Evolutionary conservation across 1,140 invertebrate species (phyloP).

Genomic region (Ips typographus): DNA sequence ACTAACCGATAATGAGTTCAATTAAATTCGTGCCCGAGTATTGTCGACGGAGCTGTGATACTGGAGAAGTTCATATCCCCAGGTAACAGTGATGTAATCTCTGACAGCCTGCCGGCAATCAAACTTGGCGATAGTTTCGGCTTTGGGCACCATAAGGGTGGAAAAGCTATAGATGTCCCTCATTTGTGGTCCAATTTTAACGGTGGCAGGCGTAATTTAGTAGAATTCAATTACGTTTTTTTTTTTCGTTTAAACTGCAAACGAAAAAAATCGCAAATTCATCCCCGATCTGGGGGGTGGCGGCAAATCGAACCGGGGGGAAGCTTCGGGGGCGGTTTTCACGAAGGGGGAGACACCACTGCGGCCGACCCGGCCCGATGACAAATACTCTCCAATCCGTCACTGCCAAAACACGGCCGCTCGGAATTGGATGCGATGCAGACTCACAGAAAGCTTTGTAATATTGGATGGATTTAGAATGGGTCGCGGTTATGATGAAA

Average conservation of each 20-base stretch:
- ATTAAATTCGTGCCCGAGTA: slow-evolving; percentile 39
- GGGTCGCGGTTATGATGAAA: slow-evolving; percentile 33
- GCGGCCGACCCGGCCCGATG: slow-evolving; percentile 52
- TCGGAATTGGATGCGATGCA: slow-evolving; percentile 54
- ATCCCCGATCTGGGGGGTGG: too few species aligned
- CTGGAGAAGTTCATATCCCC: slow-evolving; percentile 42
- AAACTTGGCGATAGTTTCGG: slow-evolving; percentile 38
- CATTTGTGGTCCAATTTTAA: too few species aligned
- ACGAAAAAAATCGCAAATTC: too few species aligned
- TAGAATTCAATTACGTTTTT: too few species aligned
- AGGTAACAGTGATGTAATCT: slow-evolving; percentile 47
- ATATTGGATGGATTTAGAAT: slow-evolving; percentile 49
- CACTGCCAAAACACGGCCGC: slow-evolving; percentile 52
- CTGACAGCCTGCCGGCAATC: slow-evolving; percentile 41
- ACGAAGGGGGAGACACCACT: slow-evolving; percentile 45
- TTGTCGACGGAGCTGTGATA: slow-evolving; percentile 40
- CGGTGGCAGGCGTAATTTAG: too few species aligned
- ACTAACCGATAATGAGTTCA: slow-evolving; percentile 40
- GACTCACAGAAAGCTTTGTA: slow-evolving; percentile 54
- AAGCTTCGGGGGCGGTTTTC: slow-evolving; percentile 12
- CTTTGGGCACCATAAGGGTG: slow-evolving; percentile 7
- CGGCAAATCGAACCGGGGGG: background rate
- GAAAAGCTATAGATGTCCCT: slow-evolving; percentile 6
- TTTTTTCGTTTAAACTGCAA: too few species aligned
- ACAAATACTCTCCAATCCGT: slow-evolving; percentile 54